Evolutionary conservation across 2,113 vertebrate species (phyloP).

Genomic region (Cryptotis parvus): DNA sequence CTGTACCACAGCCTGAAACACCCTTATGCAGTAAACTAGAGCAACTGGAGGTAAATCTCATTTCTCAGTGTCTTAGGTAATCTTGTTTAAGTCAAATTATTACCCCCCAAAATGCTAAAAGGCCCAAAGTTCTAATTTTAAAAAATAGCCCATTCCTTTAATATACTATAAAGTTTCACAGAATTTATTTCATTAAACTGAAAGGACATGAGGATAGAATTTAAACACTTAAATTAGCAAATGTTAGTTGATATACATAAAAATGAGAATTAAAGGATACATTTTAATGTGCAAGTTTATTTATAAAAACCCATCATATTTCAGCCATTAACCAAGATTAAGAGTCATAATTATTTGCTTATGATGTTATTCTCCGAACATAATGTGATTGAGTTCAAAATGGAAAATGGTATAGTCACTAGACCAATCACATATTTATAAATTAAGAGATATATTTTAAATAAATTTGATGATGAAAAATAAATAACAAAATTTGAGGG

Average conservation of each 20-base stretch:
- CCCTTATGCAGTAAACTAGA: too few species aligned
- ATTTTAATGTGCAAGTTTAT: background rate
- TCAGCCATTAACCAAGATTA: background rate
- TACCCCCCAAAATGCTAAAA: background rate
- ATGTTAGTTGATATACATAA: background rate
- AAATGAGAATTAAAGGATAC: background rate
- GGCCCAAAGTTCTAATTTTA: background rate
- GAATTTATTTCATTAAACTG: background rate
- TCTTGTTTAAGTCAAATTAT: background rate
- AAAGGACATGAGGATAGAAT: background rate
- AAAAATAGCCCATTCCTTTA: background rate
- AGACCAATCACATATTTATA: background rate
- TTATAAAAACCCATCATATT: background rate
- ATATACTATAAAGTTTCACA: background rate
- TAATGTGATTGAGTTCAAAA: background rate
- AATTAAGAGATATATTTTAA: constrained; percentile 6
- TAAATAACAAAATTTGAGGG: too few species aligned
- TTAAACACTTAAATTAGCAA: background rate
- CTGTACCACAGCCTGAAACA: background rate
- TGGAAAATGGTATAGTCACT: background rate
- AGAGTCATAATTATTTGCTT: background rate
- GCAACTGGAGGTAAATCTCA: background rate
- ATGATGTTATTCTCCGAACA: background rate
- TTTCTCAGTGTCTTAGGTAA: background rate
- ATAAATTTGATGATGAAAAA: background rate